Percentiles rank a stretch among this genome's conserved stretches.
These are phyloP conservation scores for Sus cebifrons DNA, from an alignment of 2,797 vertebrate genomes.

Conservation along the genomic window DNA sequence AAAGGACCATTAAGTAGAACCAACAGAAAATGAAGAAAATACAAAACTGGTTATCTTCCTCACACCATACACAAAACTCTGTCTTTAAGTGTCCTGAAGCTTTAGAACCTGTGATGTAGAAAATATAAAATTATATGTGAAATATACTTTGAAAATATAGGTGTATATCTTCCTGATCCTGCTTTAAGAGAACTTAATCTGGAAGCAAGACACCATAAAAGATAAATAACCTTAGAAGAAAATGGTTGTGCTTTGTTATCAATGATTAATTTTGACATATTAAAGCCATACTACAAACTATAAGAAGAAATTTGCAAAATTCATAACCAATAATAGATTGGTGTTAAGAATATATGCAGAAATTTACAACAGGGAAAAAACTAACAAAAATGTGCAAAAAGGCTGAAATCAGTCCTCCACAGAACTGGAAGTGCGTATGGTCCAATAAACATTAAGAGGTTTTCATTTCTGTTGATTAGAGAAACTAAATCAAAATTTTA, in stretches of 20 bases:
- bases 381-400: neutral
- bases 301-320: conserved; percentile 21
- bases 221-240: neutral
- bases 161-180: neutral
- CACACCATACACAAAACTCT: neutral
- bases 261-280: conserved; percentile 12
- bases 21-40: neutral
- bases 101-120: conserved; percentile 7
- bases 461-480: neutral
- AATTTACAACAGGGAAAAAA: neutral
- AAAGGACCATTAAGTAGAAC: neutral
- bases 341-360: neutral
- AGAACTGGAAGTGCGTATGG: neutral
- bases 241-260: neutral
- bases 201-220: neutral
- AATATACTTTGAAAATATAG: neutral
- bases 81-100: neutral
- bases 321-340: neutral
- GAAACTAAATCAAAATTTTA: neutral
- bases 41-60: neutral
- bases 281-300: neutral
- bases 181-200: neutral
- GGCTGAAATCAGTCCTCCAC: neutral
- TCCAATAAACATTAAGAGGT: neutral
- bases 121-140: conserved; percentile 12